Base-by-base conservation (phyloP, 2,797 vertebrate species). In the Pangasius sanitwongsei region DNA sequence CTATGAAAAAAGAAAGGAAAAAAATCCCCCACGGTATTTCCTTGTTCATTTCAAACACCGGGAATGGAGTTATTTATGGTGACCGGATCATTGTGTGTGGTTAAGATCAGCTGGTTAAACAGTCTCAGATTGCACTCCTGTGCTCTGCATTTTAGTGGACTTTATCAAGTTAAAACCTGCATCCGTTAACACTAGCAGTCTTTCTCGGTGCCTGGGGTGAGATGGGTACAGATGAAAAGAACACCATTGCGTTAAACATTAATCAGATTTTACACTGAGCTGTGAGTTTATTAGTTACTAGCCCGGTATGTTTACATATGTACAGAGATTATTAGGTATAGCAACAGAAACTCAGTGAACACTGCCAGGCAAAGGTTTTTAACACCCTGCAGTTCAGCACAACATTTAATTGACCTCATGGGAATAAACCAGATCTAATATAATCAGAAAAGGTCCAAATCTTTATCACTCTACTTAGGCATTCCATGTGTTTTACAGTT, bases 101-200 rank as follows among this genome's bases (percentile, higher is more conserved):
- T 59, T 59, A 41, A 25, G 12, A 50, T 72, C 50, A 11, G 20
- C 69, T 70, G 34, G 31, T 72, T 87, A 70, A 87, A 83, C 78
- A 44, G 34, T 69, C 23, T 88, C 53, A 20, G 2, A 9, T 70
- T 82, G 25, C 65, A 44, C 28, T 20, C 53, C 8, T n/a, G 25
- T 6, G 53, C 53, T 48, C 9, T 31, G 37, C 11, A 85, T 63
- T 44, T 63, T 41, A 31, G 28, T 77, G 9, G 23, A 67, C 83
- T 85, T 84, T 48, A n/a, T 84, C 61, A 3, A 1, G n/a, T 44
- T 44, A 37, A 61, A 82, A 61, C 31, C 55, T 20, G 9, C 9
- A 23, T 37, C 80, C 18, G 28, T 82, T 57, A 61, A 41, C 55
- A 25, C 31, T 8, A 55, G 31, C 9, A 0, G 28, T 82, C 28